Base-by-base conservation (phyloP, 2,797 vertebrate genomes). In the Sciaenops ocellatus region DNA sequence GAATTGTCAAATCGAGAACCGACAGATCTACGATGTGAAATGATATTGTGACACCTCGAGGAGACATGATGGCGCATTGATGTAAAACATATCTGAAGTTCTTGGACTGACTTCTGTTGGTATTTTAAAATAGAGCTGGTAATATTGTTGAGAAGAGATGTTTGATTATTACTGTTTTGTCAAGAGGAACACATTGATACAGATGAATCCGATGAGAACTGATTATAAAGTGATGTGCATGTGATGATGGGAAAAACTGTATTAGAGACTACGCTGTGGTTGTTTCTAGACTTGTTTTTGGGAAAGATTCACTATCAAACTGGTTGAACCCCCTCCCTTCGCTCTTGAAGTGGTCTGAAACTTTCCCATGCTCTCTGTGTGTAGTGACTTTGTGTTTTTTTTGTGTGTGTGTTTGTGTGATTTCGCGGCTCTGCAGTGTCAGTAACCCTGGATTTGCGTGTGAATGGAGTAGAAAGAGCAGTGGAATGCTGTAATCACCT, bases 281-380 rank as follows among this genome's bases (percentile, higher is more conserved):
- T 28, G 44, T 69, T 79, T 59, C 5, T 50, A 24, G 60, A 69
- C 41, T 73, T 28, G 65, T 76, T 57, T 64, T 61, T 74, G 69
- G 67, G 80, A 84, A 67, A 75, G 63, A 20, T 74, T 82, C 26
- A 22, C 67, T 34, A 18, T 73, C 67, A 52, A 38, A 38, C 48
- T 28, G 24, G 61, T 62, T 51, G n/a, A 70, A 41, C 76, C 62
- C 62, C 69, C 78, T 73, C 70, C 81, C 80, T 48, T 79, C 62
- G 4, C 64, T 85, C 77, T 80, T 84, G 64, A 89, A 88, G 83
- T 85, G 85, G 85, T 85, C 87, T 81, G 57, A 86, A 76, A 92
- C 90, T 93, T 94, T 94, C 92, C 93, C 93, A 94, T 90, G 90
- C 92, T 91, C 92, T 47, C 71, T 87, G 89, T 91, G 89, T 90